Evolutionary conservation across 2,113 vertebrate genomes (phyloP), one percentile per base, ranked within the genome.

Genomic region (Salvator merianae): DNA sequence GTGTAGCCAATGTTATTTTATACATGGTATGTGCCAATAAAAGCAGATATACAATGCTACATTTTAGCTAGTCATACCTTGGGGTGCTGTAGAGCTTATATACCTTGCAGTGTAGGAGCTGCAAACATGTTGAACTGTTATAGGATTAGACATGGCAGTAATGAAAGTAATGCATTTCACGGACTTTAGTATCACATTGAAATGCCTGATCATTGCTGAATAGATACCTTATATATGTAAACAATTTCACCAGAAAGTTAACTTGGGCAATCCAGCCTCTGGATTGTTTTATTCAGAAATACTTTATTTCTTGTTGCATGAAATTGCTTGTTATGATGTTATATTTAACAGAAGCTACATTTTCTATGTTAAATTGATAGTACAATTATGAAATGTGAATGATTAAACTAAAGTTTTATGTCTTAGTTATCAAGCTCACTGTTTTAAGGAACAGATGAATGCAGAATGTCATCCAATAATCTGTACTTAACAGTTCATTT

Each of bases 281-380:
- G n/a, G 20, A 24, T 43, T 74, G 55, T 38, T 3, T 22, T 0
- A 28, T n/a, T 2, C 28, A 32, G 13, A 2, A n/a, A 1, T 0
- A 82, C 0, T 6, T 2, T 53, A 53, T 14, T 53, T 14, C 50
- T 32, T 8, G 36, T 22, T 63, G 16, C 1, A 50, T 22, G n/a
- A 13, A 14, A 47, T 50, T 65, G 10, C 71, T 62, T 53, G 72
- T 73, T 20, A n/a, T 59, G 68, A 71, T 71, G 43, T 34, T 59
- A 12, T 72, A 82, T 50, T 34, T 8, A 2, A 63, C 34, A 63
- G 55, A 78, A 78, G 13, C 6, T 7, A 40, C 28, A 40, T 40
- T 71, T 6, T 40, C 28, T 71, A 24, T 34, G 38, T 81, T 71
- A 71, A 38, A 2, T 66, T 47, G 72, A n/a, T 30, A 43, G 30